A percentile compares a stretch with the other conserved stretches of the same genome.
Evolutionary conservation across 1,140 invertebrate genomes (phyloP).

Genomic region (Leucophenga varia): DNA sequence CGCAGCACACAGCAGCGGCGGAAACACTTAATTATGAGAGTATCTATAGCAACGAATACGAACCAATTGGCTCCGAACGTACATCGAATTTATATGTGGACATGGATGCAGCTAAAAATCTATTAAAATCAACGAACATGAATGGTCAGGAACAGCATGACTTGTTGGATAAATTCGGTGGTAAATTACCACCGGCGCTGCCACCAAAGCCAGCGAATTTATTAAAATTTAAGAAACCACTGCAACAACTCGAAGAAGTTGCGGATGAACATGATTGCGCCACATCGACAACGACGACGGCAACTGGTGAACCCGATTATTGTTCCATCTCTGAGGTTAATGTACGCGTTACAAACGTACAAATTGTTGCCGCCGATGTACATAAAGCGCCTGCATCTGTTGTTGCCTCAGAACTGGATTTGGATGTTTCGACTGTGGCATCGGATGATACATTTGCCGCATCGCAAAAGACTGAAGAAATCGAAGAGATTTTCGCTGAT

Average conservation of each 20-base stretch:
- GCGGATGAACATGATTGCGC: constrained; percentile 23
- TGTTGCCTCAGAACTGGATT: constrained; percentile 20
- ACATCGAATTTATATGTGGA: constrained; percentile 57
- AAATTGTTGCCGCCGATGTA: constrained; percentile 46
- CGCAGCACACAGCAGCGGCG: neutral
- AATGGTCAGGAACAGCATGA: constrained; percentile 1
- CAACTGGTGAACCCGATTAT: constrained; percentile 58
- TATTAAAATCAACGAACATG: neutral
- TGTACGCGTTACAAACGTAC: constrained; percentile 33
- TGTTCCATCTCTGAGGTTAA: constrained; percentile 61
- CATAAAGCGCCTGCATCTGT: constrained; percentile 43
- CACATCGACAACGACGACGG: constrained; percentile 18
- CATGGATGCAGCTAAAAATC: constrained; percentile 56
- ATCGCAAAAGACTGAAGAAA: constrained; percentile 49
- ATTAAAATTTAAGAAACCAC: constrained; percentile 47
- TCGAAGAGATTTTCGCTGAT: constrained; percentile 56
- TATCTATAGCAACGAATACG: constrained; percentile 62
- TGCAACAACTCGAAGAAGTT: constrained; percentile 33
- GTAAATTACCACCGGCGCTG: constrained; percentile 58
- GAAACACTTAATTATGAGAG: constrained; percentile 51
- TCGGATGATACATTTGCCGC: constrained; percentile 27
- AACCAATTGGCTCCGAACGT: constrained; percentile 57
- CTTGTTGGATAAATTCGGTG: too few relatives aligned
- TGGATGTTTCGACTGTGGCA: constrained; percentile 12
- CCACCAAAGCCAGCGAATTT: constrained; percentile 66